These are phyloP conservation scores for Chunga burmeisteri DNA, from an alignment of 2,113 vertebrate species.

Conservation along the genomic window DNA sequence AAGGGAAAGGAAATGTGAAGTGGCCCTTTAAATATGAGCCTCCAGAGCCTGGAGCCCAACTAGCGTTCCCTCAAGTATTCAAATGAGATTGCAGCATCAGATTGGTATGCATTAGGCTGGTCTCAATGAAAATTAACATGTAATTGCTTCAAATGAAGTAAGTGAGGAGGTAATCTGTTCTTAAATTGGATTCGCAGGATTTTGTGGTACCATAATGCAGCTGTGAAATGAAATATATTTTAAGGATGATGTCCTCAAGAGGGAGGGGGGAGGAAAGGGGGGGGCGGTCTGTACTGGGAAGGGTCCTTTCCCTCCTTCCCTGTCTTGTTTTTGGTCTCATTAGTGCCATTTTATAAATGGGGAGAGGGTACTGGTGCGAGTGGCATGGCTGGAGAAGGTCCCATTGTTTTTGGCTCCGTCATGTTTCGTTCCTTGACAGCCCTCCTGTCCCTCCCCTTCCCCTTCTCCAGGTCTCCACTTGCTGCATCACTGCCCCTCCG, in stretches of 20 bases:
- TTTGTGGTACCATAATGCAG: constrained; percentile 87
- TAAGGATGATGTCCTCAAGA: constrained; percentile 82
- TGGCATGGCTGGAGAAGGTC: background rate
- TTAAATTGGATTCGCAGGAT: constrained; percentile 89
- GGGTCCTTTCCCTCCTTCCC: background rate
- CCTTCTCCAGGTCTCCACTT: background rate
- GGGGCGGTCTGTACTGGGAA: background rate
- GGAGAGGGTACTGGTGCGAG: background rate
- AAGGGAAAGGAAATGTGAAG: constrained; percentile 69
- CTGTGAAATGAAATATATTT: constrained; percentile 86
- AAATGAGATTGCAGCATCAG: constrained; percentile 84
- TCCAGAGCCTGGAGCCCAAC: constrained; percentile 71
- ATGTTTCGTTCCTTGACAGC: background rate
- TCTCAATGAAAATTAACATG: constrained; percentile 90
- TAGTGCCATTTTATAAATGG: background rate
- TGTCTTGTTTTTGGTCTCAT: background rate
- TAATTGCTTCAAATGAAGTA: constrained; percentile 91
- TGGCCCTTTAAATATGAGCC: constrained; percentile 80
- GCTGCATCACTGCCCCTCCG: rapidly evolving
- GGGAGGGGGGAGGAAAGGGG: constrained; percentile 60
- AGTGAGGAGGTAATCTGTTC: constrained; percentile 90
- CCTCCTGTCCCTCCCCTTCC: background rate
- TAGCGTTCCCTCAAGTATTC: constrained; percentile 82
- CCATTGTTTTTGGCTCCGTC: background rate
- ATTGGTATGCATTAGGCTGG: constrained; percentile 89